These are phyloP conservation scores for Laspeyria flexula DNA, from an alignment of 2,888 invertebrate species.

Conservation along the genomic window DNA sequence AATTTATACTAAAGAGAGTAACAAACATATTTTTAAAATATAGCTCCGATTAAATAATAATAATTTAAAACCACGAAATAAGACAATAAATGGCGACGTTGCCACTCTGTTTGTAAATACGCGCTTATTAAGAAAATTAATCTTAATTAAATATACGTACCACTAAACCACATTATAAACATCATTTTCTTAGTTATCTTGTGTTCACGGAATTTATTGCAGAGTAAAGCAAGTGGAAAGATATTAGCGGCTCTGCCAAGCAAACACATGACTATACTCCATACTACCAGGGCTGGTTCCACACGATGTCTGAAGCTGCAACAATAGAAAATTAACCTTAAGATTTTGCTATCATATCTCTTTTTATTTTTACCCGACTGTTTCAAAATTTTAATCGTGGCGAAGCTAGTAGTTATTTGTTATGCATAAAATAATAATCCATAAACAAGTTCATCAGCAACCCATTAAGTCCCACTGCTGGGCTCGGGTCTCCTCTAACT, in stretches of 20 bases:
- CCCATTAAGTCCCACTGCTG: no score
- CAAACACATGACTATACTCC: constrained; percentile 97
- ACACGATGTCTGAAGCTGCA: constrained; percentile 98
- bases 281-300: constrained; percentile 95
- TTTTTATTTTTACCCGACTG: background rate
- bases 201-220: constrained; percentile 98
- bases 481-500: no score
- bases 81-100: no score
- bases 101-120: no score
- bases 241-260: constrained; percentile 98
- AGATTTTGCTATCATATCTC: background rate
- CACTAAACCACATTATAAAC: constrained; percentile 99
- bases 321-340: constrained; percentile 7
- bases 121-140: no score
- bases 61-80: no score
- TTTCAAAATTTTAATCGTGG: background rate
- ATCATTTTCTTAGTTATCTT: constrained; percentile 99
- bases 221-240: constrained; percentile 96
- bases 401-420: no score
- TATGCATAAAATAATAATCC: no score
- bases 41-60: no score
- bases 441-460: no score
- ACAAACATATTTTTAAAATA: no score
- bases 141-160: constrained; percentile 64
- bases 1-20: no score